phyloP scores from a whole-genome alignment of 2,113 vertebrate species.

The Triplophysa siluroides region DNA sequence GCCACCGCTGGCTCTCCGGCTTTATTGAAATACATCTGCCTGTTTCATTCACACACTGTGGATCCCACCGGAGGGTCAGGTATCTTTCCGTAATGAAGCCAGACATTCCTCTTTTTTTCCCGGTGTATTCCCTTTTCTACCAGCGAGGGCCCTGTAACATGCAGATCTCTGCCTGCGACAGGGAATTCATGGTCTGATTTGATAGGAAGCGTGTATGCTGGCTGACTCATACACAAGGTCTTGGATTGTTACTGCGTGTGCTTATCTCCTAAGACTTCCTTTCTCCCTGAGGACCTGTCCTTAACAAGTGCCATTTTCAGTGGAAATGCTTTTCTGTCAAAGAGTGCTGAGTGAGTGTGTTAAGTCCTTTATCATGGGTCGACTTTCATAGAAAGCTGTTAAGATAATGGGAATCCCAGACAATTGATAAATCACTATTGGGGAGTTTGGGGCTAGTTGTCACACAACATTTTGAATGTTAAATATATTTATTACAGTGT shows the following conservation, averaged over 20 bases:
- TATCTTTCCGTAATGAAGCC: slow-evolving; percentile 63
- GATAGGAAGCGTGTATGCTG: slow-evolving; percentile 58
- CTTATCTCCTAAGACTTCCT: slow-evolving; percentile 39
- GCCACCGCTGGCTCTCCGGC: slow-evolving; percentile 53
- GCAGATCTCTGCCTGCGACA: slow-evolving; percentile 33
- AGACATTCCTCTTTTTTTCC: slow-evolving; percentile 44
- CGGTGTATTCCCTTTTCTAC: slow-evolving; percentile 28
- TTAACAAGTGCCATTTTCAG: slow-evolving; percentile 56
- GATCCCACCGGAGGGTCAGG: slow-evolving; percentile 60
- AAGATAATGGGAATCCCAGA: slow-evolving; percentile 15
- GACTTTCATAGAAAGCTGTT: neutral
- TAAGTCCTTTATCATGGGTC: slow-evolving; percentile 12
- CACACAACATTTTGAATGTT: too few relatives aligned
- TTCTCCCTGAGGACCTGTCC: slow-evolving; percentile 45
- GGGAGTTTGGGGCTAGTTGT: too few relatives aligned
- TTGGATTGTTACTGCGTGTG: slow-evolving; percentile 57
- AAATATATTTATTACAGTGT: too few relatives aligned
- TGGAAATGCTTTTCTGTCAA: slow-evolving; percentile 51
- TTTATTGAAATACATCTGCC: slow-evolving; percentile 63
- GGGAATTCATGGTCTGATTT: slow-evolving; percentile 45
- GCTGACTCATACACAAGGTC: slow-evolving; percentile 48
- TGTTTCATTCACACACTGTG: slow-evolving; percentile 60
- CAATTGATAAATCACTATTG: neutral
- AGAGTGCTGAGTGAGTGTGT: slow-evolving; percentile 51
- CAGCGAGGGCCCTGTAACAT: slow-evolving; percentile 36